Evolutionary conservation across 2,888 invertebrate species (phyloP), one percentile per base, ranked within the genome.

Genomic region (Trichogramma dendrolimi): DNA sequence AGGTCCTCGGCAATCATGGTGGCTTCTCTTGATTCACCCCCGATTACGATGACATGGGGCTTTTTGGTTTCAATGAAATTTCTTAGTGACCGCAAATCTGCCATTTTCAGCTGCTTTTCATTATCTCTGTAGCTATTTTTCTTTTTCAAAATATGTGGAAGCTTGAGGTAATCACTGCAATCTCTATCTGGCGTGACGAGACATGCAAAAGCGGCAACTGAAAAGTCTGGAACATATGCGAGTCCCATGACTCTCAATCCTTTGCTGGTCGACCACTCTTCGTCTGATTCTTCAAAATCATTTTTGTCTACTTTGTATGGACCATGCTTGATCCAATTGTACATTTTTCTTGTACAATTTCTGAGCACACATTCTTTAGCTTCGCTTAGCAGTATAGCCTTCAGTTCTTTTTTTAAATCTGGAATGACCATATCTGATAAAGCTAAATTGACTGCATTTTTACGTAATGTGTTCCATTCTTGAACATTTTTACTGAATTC

Each of bases 401-500:
- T 87, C 6, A 99, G 79, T 79, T 99, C 98, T 67, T 92, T 88
- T 64, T 90, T 84, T 69, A 99, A 82, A 74, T 93, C 91, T 0
- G 97, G 97, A 74, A 95, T 87, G 4, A 99, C 87, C 77, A 96
- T 90, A 74, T 91, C 89, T 38, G 85, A 90, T 55, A 97, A 83
- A 0, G 97, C 96, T 64, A 92, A 82, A 71, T 93, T 91, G 0
- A 98, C 90, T 59, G 95, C 93, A 71, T 93, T 90, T 1, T 88
- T 87, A 48, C 99, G 84, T 55, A 96, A 77, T 2, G 88, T 86
- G 80, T 99, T 99, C 99, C 99, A 99, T 70, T 95, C 94, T 76
- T 96, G 91, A 0, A 94, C 94, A 67, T 89, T 89, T 69, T 92
- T 92, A 70, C 94, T 94, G 79, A 95, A 97, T 79, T 96, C 96